Evolutionary conservation across 2,888 invertebrate genomes (phyloP), one percentile per base, ranked within the genome.

Genomic region (Chymomyza fuscimana): DNA sequence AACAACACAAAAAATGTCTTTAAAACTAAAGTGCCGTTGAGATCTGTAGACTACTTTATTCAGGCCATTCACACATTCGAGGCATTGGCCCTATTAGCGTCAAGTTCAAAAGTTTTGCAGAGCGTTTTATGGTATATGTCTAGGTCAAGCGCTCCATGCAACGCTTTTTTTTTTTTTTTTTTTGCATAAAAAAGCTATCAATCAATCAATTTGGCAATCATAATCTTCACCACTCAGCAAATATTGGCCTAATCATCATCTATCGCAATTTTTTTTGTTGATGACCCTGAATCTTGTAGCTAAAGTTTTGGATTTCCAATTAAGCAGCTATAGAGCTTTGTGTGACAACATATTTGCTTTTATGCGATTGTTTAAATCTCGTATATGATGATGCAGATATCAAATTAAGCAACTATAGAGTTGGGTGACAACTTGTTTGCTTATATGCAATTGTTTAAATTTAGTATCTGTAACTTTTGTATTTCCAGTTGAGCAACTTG

Each of bases 1-100:
- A 46, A 46, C 46, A 32, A 56, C n/a, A 10, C 64, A 54, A 54
- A 7, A 32, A 32, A 32, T 7, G 7, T 46, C 40, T 46, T 46
- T 46, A 46, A 5, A 46, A 46, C 40, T 46, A 71, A 67, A 64
- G 10, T 22, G 66, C 68, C 66, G 68, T 72, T 61, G 72, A 60
- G 40, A 46, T 36, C 36, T 36, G 0, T 36, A 9, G 12, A 46
- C 40, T 3, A 3, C 40, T 46, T 46, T 12, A 46, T 46, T 46
- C 12, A 46, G 40, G 40, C 12, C 40, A 46, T 46, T 40, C 40
- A 40, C 40, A 40, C 40, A 40, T 9, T 12, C 32, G 12, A 12
- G 40, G 12, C 40, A 46, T 46, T 46, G 40, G 40, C 40, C 40
- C 40, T 12, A 46, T 46, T 46, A 46, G 40, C 40, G 40, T 46